Conservation (phyloP, 2,888 invertebrate genomes). For the Pecten maximus region DNA sequence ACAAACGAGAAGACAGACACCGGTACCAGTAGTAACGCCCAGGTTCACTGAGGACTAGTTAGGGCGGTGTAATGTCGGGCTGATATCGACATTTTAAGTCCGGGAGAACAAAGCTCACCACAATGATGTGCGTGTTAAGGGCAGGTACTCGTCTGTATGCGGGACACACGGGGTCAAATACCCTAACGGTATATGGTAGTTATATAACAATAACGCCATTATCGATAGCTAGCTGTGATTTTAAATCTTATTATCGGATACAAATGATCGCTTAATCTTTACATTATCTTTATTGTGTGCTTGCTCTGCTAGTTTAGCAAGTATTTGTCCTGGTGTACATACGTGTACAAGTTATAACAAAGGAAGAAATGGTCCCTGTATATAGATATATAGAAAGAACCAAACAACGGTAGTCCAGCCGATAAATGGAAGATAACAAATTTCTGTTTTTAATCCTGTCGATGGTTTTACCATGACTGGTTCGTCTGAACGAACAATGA, state of each 20-base stretch:
- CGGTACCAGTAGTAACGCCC: not conserved
- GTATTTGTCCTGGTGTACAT: no score
- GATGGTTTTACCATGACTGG: no score
- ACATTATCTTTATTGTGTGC: not conserved
- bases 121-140: not conserved
- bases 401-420: no score
- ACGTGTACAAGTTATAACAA: no score
- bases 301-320: no score
- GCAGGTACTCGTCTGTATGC: not conserved
- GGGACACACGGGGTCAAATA: not conserved
- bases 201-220: not conserved
- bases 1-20: not conserved
- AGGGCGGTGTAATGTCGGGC: not conserved
- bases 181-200: not conserved
- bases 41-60: not conserved
- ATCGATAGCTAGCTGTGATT: slow-evolving; percentile 15
- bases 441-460: no score
- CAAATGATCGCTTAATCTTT: not conserved
- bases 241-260: not conserved
- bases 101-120: not conserved
- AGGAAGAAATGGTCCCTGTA: no score
- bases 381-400: no score
- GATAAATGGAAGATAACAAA: no score
- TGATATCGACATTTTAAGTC: not conserved
- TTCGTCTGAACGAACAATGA: no score